phyloP scores from a whole-genome alignment of 37 sponge, comb jelly and placozoan genomes.

The Theonella swinhoei region DNA sequence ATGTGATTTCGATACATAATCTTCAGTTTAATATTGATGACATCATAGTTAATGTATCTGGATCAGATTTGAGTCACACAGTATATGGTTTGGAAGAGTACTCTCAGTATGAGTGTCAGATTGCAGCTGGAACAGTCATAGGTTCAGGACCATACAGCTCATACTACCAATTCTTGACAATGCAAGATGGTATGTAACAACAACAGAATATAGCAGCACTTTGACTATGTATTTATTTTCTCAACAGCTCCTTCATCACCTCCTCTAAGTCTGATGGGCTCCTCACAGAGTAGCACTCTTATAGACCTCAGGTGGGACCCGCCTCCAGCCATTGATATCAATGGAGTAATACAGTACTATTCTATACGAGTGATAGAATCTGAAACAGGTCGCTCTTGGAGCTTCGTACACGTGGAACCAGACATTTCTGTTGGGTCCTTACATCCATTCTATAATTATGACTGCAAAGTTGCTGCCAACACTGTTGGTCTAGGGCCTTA shows the following conservation, averaged over 20 bases:
- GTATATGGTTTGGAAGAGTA: slow-evolving; percentile 11
- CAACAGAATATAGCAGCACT: no score
- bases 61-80: background rate
- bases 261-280: background rate
- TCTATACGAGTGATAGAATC: background rate
- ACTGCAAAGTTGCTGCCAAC: slow-evolving; percentile 2
- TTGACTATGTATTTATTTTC: no score
- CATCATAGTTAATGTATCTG: background rate
- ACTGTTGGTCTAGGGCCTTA: slow-evolving; percentile 9
- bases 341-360: slow-evolving; percentile 2
- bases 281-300: background rate
- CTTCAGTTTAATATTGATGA: no score
- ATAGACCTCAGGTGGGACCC: background rate
- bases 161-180: background rate
- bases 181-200: slow-evolving; percentile 22
- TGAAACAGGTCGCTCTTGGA: background rate
- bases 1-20: no score
- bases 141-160: slow-evolving; percentile 19
- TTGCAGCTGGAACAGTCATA: slow-evolving; percentile 5
- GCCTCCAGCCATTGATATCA: background rate
- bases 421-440: background rate
- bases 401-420: background rate
- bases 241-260: background rate
- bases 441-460: slow-evolving; percentile 21
- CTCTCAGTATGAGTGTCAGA: background rate